Conservation (phyloP, 1,140 invertebrate species). For the Zaprionus gabonicus region DNA sequence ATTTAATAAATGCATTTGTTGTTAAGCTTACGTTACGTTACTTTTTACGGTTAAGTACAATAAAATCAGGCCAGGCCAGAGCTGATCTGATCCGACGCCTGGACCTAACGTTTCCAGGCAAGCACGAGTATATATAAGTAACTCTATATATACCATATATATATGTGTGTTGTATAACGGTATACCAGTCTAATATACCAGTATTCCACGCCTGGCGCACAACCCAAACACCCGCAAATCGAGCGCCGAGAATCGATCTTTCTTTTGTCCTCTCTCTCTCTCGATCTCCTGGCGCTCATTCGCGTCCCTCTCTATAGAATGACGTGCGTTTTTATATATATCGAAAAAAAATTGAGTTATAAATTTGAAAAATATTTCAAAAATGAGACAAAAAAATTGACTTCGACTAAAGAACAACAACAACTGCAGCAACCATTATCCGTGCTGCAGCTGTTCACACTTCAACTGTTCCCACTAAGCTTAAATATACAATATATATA, state of each 20-base stretch:
- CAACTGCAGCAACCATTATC: background rate
- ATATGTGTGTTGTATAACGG: constrained; percentile 16
- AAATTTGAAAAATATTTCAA: constrained; percentile 9
- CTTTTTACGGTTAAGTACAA: constrained; percentile 39
- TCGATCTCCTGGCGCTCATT: background rate
- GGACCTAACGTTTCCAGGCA: background rate
- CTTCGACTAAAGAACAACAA: background rate
- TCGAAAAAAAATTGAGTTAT: background rate
- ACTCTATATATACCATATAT: background rate
- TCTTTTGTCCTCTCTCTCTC: background rate
- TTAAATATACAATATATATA: background rate
- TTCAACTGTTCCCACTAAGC: background rate
- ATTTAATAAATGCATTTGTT: constrained; percentile 53
- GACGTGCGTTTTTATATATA: background rate
- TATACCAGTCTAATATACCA: constrained; percentile 11
- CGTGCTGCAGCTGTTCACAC: background rate
- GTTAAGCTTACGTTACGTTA: constrained; percentile 45
- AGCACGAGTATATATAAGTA: constrained; percentile 12
- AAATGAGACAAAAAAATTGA: constrained; percentile 2
- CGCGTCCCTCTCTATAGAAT: background rate
- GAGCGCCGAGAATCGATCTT: background rate
- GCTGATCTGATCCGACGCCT: background rate
- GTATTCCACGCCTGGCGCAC: constrained; percentile 7
- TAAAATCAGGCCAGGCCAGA: constrained; percentile 45
- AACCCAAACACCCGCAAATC: constrained; percentile 2